Evolutionary conservation across 2,113 vertebrate genomes (phyloP), one percentile per base, ranked within the genome.

Genomic region (Natator depressus): DNA sequence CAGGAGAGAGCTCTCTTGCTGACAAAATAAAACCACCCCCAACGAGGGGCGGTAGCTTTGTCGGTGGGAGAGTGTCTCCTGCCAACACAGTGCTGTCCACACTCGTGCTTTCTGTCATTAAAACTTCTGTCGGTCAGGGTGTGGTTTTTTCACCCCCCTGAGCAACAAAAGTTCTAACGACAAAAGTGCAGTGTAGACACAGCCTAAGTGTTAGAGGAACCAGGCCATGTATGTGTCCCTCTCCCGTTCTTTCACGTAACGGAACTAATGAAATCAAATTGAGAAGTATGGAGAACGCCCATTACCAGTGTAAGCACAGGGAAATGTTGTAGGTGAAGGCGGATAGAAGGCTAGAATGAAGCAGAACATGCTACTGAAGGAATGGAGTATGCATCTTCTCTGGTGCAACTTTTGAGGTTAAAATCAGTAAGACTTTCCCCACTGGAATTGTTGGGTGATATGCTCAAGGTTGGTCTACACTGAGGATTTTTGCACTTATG

Each of bases 241-340:
- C 75, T 85, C 84, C 5, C 89, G 82, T 85, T 93, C 96, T 90
- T 84, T 85, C 53, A 94, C 95, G 55, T 89, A 96, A 93, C 42
- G 72, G 51, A 89, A 94, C 91, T 93, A 94, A 92, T 84, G 53
- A 59, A 83, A 79, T 27, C 42, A 85, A 78, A 94, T 4, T 81
- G 89, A 96, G 83, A 91, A 88, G 89, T 59, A 84, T n/a, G 86
- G 54, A 91, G 62, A 90, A 84, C 90, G 82, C 20, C 55, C 0
- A 8, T 76, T 84, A 78, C 35, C 85, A 55, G 2, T 46, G 80
- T 72, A 82, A 93, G 89, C 0, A 1, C 27, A 29, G 72, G 10
- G 81, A 96, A 79, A 7, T 2, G 3, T 81, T 89, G 87, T 78
- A 85, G 53, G 78, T 1, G 1, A 51, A 83, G 42, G 57, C 4